Conservation (phyloP, 2,888 invertebrate genomes). For the Macrophya alboannulata region DNA sequence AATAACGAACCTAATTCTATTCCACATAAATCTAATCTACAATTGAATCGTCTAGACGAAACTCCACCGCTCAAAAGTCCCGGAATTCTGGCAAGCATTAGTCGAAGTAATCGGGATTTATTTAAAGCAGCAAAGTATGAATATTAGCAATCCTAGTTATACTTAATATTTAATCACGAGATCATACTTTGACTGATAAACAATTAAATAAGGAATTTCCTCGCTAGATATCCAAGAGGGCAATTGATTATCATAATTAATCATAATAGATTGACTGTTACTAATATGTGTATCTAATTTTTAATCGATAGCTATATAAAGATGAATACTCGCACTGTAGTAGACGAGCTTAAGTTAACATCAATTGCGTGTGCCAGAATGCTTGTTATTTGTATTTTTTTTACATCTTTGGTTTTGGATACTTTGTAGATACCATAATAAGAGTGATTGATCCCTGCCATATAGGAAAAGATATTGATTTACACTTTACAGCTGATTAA, state of each 20-base stretch:
- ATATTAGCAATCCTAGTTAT: conserved; percentile 63
- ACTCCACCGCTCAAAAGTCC: conserved; percentile 91
- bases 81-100: conserved; percentile 92
- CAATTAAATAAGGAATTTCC: not conserved
- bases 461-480: conserved; percentile 7
- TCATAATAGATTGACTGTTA: conserved; percentile 4
- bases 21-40: conserved; percentile 91
- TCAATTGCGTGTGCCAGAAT: conserved; percentile 1
- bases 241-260: not conserved
- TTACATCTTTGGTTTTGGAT: too few relatives aligned
- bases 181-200: conserved; percentile 34
- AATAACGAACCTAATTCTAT: conserved; percentile 67
- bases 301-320: conserved; percentile 6
- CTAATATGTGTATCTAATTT: conserved; percentile 9
- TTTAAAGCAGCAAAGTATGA: conserved; percentile 82
- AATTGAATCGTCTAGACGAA: conserved; percentile 87
- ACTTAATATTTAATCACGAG: not conserved
- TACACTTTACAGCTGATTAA: not conserved
- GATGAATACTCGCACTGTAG: conserved; percentile 3
- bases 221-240: conserved; percentile 20
- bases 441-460: not conserved
- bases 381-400: not conserved
- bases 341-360: not conserved
- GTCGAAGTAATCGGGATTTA: conserved; percentile 91
- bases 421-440: not conserved